A percentile compares a stretch with the other conserved stretches of the same genome.
These are phyloP conservation scores for Drosophila fungiperda DNA, from an alignment of 2,888 invertebrate species.

Conservation along the genomic window DNA sequence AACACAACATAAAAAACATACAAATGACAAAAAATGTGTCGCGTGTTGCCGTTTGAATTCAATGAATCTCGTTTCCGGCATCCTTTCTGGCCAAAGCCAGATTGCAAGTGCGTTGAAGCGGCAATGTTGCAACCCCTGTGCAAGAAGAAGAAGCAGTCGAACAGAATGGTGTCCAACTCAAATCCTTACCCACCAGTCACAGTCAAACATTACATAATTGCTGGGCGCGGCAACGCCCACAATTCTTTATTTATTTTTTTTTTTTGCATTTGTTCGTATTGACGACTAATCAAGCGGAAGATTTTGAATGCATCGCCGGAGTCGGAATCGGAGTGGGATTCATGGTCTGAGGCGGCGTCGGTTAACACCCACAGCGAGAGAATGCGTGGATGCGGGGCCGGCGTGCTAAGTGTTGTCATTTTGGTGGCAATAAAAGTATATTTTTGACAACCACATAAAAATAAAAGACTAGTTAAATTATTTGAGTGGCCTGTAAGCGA, in stretches of 20 bases:
- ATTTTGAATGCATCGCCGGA: constrained; percentile 69
- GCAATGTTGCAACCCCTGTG: constrained; percentile 41
- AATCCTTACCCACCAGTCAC: constrained; percentile 11
- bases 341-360: constrained; percentile 17
- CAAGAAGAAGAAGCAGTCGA: background rate
- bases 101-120: constrained; percentile 43
- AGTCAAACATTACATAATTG: constrained; percentile 68
- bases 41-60: constrained; percentile 63
- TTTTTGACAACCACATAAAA: constrained; percentile 74
- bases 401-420: constrained; percentile 75
- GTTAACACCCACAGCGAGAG: constrained; percentile 53
- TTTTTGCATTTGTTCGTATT: constrained; percentile 51
- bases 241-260: constrained; percentile 23
- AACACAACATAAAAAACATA: constrained; percentile 12
- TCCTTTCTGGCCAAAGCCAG: constrained; percentile 38
- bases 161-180: constrained; percentile 3
- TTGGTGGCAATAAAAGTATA: constrained; percentile 80
- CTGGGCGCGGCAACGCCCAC: constrained; percentile 70
- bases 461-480: background rate
- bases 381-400: background rate
- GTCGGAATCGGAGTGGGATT: background rate
- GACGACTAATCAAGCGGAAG: constrained; percentile 81
- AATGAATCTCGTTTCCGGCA: constrained; percentile 12
- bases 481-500: background rate
- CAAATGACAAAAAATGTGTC: constrained; percentile 31